phyloP scores from a whole-genome alignment of 2,888 invertebrate genomes.

The Boloria selene region DNA sequence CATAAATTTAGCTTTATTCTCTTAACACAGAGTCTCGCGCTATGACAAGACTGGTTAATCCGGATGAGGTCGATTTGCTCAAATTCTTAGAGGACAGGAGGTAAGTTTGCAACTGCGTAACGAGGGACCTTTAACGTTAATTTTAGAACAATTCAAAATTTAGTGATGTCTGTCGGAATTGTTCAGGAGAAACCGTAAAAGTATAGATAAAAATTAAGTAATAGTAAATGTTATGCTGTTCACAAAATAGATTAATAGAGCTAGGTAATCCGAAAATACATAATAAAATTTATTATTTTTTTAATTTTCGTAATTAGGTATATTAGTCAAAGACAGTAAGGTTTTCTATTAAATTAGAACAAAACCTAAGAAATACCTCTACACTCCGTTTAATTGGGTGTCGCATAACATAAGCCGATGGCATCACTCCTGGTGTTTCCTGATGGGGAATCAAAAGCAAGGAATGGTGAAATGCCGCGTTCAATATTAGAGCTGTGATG shows the following conservation, averaged over 20 bases:
- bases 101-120: slow-evolving; percentile 56
- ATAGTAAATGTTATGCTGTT: too few species aligned
- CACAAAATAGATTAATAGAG: too few species aligned
- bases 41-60: slow-evolving; percentile 72
- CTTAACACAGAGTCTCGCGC: slow-evolving; percentile 69
- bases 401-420: slow-evolving; percentile 88
- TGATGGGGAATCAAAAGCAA: slow-evolving; percentile 90
- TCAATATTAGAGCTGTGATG: slow-evolving; percentile 88
- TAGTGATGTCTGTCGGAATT: neutral
- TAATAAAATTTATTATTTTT: too few species aligned
- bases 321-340: neutral
- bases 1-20: slow-evolving; percentile 73
- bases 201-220: too few species aligned
- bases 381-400: slow-evolving; percentile 87
- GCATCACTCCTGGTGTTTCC: slow-evolving; percentile 88
- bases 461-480: slow-evolving; percentile 90
- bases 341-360: neutral
- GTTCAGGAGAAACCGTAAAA: neutral
- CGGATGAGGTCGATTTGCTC: slow-evolving; percentile 80
- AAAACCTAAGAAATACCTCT: slow-evolving; percentile 76
- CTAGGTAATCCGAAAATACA: too few species aligned
- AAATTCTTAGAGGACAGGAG: slow-evolving; percentile 75
- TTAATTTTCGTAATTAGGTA: too few species aligned
- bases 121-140: slow-evolving; percentile 56
- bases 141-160: slow-evolving; percentile 48